A percentile compares a stretch with the other conserved stretches of the same genome.
These are phyloP conservation scores for Melopsittacus undulatus DNA, from an alignment of 2,797 vertebrate genomes.

Conservation along the genomic window DNA sequence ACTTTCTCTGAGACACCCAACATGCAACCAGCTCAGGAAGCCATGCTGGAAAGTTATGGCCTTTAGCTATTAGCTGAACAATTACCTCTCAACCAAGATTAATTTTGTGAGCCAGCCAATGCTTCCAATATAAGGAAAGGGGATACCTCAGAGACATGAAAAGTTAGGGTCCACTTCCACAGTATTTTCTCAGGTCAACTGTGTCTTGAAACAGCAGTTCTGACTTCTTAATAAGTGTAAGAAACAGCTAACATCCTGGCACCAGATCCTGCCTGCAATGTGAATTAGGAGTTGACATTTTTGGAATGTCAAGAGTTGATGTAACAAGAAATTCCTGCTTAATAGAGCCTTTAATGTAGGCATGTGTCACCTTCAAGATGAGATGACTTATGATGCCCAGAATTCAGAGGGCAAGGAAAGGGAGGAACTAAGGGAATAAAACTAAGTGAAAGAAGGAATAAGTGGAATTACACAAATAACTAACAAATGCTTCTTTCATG, in stretches of 20 bases:
- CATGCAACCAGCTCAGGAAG: background rate
- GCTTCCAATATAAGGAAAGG: background rate
- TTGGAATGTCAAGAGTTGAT: constrained; percentile 33
- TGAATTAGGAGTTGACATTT: constrained; percentile 24
- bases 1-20: background rate
- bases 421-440: background rate
- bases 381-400: background rate
- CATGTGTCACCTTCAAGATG: background rate
- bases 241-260: background rate
- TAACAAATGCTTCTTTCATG: background rate
- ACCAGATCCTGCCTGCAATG: background rate
- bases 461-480: constrained; percentile 5
- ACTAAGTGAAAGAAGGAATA: background rate
- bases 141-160: background rate
- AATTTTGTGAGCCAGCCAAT: background rate
- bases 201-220: background rate
- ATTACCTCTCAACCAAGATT: background rate
- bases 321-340: constrained; percentile 24
- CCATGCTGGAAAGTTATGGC: background rate
- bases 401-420: background rate
- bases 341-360: constrained; percentile 46
- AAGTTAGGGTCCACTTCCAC: background rate
- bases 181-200: background rate
- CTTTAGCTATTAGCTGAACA: background rate
- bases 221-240: background rate